These are phyloP conservation scores for Teinopalpus imperialis DNA, from an alignment of 2,888 invertebrate species.

Conservation along the genomic window DNA sequence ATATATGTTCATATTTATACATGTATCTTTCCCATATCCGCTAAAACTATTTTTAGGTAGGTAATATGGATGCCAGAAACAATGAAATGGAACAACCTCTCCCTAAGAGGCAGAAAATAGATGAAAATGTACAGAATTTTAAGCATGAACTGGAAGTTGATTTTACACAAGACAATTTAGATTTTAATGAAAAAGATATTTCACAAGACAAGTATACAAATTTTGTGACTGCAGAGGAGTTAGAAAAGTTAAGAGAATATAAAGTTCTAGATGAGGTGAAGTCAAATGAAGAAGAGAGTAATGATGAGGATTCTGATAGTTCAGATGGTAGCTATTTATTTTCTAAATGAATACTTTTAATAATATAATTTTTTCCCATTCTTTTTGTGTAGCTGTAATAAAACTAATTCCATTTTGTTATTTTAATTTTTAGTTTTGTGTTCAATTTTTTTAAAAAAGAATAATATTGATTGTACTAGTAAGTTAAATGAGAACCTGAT, in stretches of 20 bases:
- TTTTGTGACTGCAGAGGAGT: constrained; percentile 52
- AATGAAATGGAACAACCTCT: constrained; percentile 37
- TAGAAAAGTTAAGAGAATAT: constrained; percentile 63
- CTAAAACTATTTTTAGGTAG: constrained; percentile 25
- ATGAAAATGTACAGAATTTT: constrained; percentile 4
- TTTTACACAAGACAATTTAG: constrained; percentile 35
- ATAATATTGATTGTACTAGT: too few species aligned
- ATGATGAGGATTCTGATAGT: constrained; percentile 55
- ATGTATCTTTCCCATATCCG: constrained; percentile 13
- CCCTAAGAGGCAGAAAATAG: constrained; percentile 43
- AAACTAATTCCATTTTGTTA: too few species aligned
- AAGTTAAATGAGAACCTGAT: too few species aligned
- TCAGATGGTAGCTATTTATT: constrained; percentile 60
- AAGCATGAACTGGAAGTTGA: constrained; percentile 27
- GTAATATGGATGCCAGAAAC: constrained; percentile 25
- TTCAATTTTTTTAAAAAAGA: too few species aligned
- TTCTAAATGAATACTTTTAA: too few species aligned
- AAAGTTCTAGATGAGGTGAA: constrained; percentile 71
- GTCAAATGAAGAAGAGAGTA: constrained; percentile 67
- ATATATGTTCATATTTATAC: too few species aligned
- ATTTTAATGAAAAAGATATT: constrained; percentile 29
- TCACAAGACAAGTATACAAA: constrained; percentile 46
- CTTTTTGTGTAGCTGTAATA: too few species aligned
- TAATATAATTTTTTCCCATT: too few species aligned
- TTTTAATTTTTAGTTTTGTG: too few species aligned